Evolutionary conservation across 2,888 invertebrate species (phyloP), one percentile per base, ranked within the genome.

Genomic region (Mallateleia sp.): DNA sequence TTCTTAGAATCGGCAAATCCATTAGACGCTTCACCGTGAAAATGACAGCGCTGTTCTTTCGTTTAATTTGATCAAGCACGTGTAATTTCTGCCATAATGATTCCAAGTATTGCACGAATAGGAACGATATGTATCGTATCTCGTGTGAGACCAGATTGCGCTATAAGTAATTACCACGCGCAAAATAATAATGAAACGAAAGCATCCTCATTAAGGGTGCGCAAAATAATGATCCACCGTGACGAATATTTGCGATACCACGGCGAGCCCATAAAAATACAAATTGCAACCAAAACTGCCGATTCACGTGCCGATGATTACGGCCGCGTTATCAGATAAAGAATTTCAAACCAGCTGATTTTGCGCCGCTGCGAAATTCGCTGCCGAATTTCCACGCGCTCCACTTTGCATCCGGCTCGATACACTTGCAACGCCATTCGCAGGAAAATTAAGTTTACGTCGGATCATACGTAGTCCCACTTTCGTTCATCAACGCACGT

Each of bases 161-260:
- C 72, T 60, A 54, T 38, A 79, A 69, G 79, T 80, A 87, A 87
- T 87, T 87, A 87, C 72, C 66, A 58, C 79, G 52, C 47, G 83
- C 79, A 47, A 83, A 79, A 83, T 83, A 83, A 83, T 87, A 67
- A 87, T 22, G 82, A 83, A 83, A 87, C 82, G 87, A 87, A 83
- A 87, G 87, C 87, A 83, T 87, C 83, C 87, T 87, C 25, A n/a
- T n/a, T n/a, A n/a, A n/a, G n/a, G n/a, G n/a, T n/a, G n/a, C n/a
- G n/a, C n/a, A n/a, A n/a, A n/a, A n/a, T n/a, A n/a, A n/a, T n/a
- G n/a, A n/a, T n/a, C n/a, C n/a, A n/a, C n/a, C n/a, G n/a, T n/a
- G n/a, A n/a, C n/a, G n/a, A n/a, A n/a, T n/a, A n/a, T n/a, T n/a
- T n/a, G n/a, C n/a, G n/a, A n/a, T n/a, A n/a, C n/a, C n/a, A n/a